Evolutionary conservation across 2,888 invertebrate genomes (phyloP), one percentile per base, ranked within the genome.

Genomic region (Drosophila kanekoi): DNA sequence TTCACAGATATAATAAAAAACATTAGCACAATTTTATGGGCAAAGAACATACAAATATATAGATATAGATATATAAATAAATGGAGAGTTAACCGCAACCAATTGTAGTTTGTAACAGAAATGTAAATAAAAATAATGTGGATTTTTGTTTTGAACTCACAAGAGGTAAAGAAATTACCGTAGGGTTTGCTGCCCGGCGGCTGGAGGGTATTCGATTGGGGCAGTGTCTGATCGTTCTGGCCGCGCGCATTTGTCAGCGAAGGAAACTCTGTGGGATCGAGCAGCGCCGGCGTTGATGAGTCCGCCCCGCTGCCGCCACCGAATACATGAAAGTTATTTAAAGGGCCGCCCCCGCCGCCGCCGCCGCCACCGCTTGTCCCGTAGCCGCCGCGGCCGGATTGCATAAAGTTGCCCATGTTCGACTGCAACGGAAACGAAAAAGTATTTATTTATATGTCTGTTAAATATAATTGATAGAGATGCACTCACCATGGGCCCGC

Each of bases 121-220:
- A 81, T 76, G 28, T 70, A 81, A 75, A 77, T 63, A 33, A 43
- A 77, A 82, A 87, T 78, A 66, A 82, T 81, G 77, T 77, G 81
- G 81, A 84, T 77, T 84, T 82, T 86, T 72, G 72, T 61, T 81
- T 87, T 86, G 90, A 92, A 92, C 92, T 92, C 92, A 92, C 92
- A 92, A 92, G 92, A 92, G 91, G 91, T 91, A 91, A 92, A 92
- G 81, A 90, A 93, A 93, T 93, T 93, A 96, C 96, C 97, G 94
- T 97, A 97, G 93, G 97, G 97, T 94, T 97, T 97, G 93, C 96
- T 96, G 92, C 97, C 97, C 79, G 97, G 97, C 93, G 97, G 97
- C 75, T 97, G 97, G 94, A 95, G 95, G 71, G 97, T 96, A 93
- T 96, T 95, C 89, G 95, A 94, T 92, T 95, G 96, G 90, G 96